A percentile compares a stretch with the other conserved stretches of the same genome.
Conservation (phyloP, 2,888 invertebrate genomes). For the Gymnoscelis rufifasciata region DNA sequence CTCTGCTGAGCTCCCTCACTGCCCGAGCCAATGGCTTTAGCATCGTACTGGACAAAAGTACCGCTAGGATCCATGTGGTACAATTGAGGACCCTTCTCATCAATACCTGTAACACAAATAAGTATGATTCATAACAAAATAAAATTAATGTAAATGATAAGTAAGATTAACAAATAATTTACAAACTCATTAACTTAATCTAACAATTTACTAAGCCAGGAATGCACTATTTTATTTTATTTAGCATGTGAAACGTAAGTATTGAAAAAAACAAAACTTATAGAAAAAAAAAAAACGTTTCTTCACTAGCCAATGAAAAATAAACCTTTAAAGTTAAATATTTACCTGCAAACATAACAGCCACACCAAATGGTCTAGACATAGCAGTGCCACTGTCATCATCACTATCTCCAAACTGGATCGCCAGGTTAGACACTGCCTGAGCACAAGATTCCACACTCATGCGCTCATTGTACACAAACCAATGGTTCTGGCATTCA, state of each 20-base stretch:
- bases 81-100: constrained; percentile 95
- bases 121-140: no score
- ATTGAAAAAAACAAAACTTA: no score
- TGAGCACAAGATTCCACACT: constrained; percentile 98
- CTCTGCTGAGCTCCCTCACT: constrained; percentile 99
- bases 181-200: no score
- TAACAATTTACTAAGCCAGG: no score
- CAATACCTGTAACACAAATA: constrained; percentile 78
- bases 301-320: neutral
- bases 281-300: no score
- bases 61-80: constrained; percentile 99
- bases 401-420: constrained; percentile 99
- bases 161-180: no score
- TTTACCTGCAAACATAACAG: constrained; percentile 94
- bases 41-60: constrained; percentile 98
- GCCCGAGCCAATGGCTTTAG: constrained; percentile 99
- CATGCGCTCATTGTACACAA: constrained; percentile 97
- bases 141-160: no score
- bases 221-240: no score
- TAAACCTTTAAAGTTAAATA: neutral
- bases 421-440: constrained; percentile 98
- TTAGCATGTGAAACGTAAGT: no score
- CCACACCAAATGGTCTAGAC: constrained; percentile 99
- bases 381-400: constrained; percentile 95
- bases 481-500: constrained; percentile 99